A percentile compares a stretch with the other conserved stretches of the same genome.
Conservation (phyloP, 2,888 invertebrate genomes). For the Himalopsyche kuldschensis region DNA sequence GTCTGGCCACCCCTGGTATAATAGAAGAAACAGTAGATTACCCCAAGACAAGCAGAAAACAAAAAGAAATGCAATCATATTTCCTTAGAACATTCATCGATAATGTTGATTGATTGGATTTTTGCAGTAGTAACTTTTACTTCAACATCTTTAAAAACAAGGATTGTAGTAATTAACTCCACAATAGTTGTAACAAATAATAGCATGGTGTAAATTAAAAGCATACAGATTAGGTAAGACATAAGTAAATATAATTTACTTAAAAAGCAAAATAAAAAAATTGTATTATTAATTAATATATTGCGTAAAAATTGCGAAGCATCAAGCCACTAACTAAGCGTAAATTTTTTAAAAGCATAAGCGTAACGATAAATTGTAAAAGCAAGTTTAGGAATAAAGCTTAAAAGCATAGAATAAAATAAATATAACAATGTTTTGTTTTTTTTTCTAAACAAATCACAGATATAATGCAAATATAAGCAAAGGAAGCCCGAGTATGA, state of each 20-base stretch:
- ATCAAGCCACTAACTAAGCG: background rate
- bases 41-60: background rate
- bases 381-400: background rate
- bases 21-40: no score
- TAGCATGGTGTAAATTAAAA: background rate
- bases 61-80: background rate
- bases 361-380: background rate
- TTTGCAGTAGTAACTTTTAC: background rate
- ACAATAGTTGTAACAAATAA: background rate
- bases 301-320: background rate
- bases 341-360: background rate
- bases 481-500: background rate
- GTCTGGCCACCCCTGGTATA: no score
- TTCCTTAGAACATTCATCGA: no score
- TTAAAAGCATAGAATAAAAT: background rate
- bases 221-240: background rate
- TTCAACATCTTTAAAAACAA: background rate
- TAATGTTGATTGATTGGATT: background rate
- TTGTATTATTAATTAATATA: background rate
- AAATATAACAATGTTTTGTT: background rate
- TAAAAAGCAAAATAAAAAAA: background rate
- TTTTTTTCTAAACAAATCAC: background rate
- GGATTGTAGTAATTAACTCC: background rate
- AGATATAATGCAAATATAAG: background rate
- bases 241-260: background rate